Evolutionary conservation across 1,140 invertebrate genomes (phyloP), one percentile per base, ranked within the genome.

Genomic region (Eubasilissa regina): DNA sequence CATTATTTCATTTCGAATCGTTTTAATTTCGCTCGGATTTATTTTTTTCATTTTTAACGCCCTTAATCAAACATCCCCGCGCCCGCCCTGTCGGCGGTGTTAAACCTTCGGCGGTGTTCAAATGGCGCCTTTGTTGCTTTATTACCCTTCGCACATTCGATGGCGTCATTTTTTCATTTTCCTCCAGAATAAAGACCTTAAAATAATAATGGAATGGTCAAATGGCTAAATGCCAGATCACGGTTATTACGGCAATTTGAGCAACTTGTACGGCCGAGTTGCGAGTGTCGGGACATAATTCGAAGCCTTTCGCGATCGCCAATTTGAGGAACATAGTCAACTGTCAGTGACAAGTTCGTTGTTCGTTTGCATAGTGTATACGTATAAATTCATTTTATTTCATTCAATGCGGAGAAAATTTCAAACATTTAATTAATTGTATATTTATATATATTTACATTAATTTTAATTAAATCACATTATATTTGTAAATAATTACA

Each of bases 141-240:
- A 66, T 66, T 47, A 43, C 62, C 43, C n/a, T 66, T 43, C 62
- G 21, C 21, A 25, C 35, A 15, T 64, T 66, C 44, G 62, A 44
- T 66, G 62, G 62, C 62, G 62, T 47, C 15, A 72, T 13, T 72
- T 72, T 48, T 17, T 48, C 68, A 17, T 10, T 53, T 48, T 13
- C 19, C 68, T 51, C 51, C 13, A 11, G 68, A 72, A 72, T 72
- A 72, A 72, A 72, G 68, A 72, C 68, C 68, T 72, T 19, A 53
- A 62, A 51, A 72, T 72, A 51, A 72, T 72, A 72, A 72, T 51
- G 19, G 68, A 4, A 10, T 47, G 68, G 68, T 72, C 68, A 72
- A 72, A 72, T 47, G 48, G 12, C 17, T 53, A 51, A 72, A 72
- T 19, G 68, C 47, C 68, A 53, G 17, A 7, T 51, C 44, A 35